Percentiles rank a stretch among this genome's conserved stretches.
These are phyloP conservation scores for Pemphigus obesinymphae DNA, from an alignment of 1,140 invertebrate genomes.

Conservation along the genomic window DNA sequence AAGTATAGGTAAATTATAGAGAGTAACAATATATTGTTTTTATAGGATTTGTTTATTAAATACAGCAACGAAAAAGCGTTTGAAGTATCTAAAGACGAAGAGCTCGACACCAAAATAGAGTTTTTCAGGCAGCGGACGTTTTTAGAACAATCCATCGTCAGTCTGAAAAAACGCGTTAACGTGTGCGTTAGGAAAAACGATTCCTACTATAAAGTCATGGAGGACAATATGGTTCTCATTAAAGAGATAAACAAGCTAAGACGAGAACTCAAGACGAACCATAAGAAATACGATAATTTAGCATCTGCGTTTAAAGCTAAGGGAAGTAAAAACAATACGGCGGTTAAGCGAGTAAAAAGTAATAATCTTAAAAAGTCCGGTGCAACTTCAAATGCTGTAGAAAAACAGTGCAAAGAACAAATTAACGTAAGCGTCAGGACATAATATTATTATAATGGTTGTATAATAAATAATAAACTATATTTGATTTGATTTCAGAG, in stretches of 20 bases:
- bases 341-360: background rate
- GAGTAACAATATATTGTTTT: background rate
- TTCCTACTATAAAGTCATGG: background rate
- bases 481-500: background rate
- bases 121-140: background rate
- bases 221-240: background rate
- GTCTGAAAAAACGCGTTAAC: background rate
- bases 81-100: background rate
- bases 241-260: background rate
- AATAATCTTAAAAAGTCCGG: background rate
- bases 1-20: too few relatives aligned
- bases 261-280: background rate
- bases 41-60: slow-evolving; percentile 4
- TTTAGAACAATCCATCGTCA: slow-evolving; percentile 1
- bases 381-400: background rate
- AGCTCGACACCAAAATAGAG: background rate
- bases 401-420: background rate
- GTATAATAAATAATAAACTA: background rate
- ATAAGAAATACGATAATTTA: background rate
- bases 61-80: background rate
- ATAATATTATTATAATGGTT: background rate
- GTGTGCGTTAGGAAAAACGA: background rate
- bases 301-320: background rate
- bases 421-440: background rate
- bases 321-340: background rate